These are phyloP conservation scores for Halcyon leucocephala DNA, from an alignment of 2,797 vertebrate species.

Conservation along the genomic window DNA sequence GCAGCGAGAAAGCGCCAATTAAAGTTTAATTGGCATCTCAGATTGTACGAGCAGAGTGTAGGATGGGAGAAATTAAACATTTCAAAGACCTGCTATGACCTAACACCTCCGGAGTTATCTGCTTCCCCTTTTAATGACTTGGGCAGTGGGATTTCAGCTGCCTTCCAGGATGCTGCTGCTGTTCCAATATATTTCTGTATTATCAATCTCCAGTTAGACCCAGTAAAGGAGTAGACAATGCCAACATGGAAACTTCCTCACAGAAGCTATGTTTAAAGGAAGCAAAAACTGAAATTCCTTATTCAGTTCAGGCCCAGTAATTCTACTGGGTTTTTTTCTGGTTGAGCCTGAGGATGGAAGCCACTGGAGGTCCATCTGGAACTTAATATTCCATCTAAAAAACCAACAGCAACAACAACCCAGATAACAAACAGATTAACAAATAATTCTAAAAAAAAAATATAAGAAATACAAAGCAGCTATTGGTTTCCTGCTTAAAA, in stretches of 20 bases:
- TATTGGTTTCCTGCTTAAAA: background rate
- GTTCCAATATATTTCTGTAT: background rate
- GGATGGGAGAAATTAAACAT: background rate
- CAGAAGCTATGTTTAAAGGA: background rate
- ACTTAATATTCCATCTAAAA: background rate
- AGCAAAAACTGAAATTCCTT: background rate
- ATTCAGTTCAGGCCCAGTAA: background rate
- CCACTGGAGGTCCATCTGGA: background rate
- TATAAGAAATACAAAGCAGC: background rate
- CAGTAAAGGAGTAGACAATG: background rate
- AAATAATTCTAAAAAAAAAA: background rate
- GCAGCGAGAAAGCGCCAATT: background rate
- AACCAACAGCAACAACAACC: too few relatives aligned
- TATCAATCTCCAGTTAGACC: background rate
- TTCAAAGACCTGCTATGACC: background rate
- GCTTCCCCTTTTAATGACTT: background rate
- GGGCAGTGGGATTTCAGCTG: background rate
- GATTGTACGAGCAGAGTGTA: background rate
- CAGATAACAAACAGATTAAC: background rate
- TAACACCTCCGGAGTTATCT: background rate
- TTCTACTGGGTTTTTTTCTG: background rate
- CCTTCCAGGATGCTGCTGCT: background rate
- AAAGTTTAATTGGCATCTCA: constrained; percentile 15
- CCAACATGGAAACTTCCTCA: background rate
- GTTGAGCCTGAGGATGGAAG: background rate